Evolutionary conservation across 2,113 vertebrate genomes (phyloP), one percentile per base, ranked within the genome.

Genomic region (Loxodonta africana): DNA sequence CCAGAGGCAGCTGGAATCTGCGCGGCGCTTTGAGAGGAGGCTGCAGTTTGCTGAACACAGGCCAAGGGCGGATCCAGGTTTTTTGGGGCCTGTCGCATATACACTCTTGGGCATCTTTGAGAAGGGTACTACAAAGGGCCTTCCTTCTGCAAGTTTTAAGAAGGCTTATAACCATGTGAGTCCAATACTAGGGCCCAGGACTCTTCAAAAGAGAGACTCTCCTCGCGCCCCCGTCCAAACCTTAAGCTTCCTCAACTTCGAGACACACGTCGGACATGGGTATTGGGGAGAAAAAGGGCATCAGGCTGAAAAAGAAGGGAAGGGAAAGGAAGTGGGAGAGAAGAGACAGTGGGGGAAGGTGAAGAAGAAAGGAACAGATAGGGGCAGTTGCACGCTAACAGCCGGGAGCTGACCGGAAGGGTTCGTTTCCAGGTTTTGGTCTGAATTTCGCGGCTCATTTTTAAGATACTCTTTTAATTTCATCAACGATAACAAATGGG

Each of bases 71-170:
- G 9, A 25, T 60, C 20, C 86, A 83, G 67, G 73, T 74, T 88
- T 87, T 63, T 5, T 67, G 37, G 12, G 67, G 67, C 46, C 51
- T 77, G 51, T 65, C 30, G 20, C 30, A 41, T 4, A 53, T 33
- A 33, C 69, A 26, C 48, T 81, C 60, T 41, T 51, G 65, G 26
- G 65, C 17, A 25, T 94, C 44, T 87, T 51, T 83, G 69, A 57
- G 84, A 71, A 83, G 94, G 46, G 74, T 28, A 41, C 62, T n/a
- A 60, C 37, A 63, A 83, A 74, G 46, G 18, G 57, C 28, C 12
- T 76, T 53, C 25, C 82, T 83, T 91, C 89, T 25, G 76, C n/a
- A 67, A 71, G 85, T 81, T 46, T 90, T 46, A 46, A 57, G 9
- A 82, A 88, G 60, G 23, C 57, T 44, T 11, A 17, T 17, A 48